Percentiles rank a stretch among this genome's conserved stretches.
These are phyloP conservation scores for Indicator maculatus DNA, from an alignment of 2,113 vertebrate genomes.

Conservation along the genomic window DNA sequence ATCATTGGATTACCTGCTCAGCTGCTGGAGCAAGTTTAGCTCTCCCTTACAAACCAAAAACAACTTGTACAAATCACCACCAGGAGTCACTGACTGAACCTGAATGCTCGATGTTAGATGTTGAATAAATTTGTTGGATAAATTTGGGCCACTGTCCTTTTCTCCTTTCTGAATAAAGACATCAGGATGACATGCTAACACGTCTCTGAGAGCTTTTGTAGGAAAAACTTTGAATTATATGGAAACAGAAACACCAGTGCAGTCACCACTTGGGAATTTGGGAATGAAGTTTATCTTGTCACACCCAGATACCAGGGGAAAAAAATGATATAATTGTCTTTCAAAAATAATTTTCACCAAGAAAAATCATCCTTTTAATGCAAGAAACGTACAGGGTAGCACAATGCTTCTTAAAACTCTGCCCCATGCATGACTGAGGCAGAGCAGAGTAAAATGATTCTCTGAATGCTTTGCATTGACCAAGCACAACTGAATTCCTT, in stretches of 20 bases:
- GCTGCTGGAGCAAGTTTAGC: neutral
- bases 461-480: neutral
- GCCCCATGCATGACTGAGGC: too few relatives aligned
- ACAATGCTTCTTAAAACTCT: neutral
- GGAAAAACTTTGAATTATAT: neutral
- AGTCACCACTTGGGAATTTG: neutral
- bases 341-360: neutral
- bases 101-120: neutral
- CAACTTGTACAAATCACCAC: neutral
- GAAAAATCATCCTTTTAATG: neutral
- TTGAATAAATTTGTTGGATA: neutral
- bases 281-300: neutral
- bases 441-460: neutral
- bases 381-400: neutral
- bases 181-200: neutral
- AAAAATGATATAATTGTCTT: neutral
- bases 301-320: neutral
- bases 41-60: neutral
- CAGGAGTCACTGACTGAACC: neutral
- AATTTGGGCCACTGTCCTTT: neutral
- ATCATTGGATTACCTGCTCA: neutral
- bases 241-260: neutral
- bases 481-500: neutral
- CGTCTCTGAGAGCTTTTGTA: neutral
- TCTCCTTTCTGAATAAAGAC: neutral